Evolutionary conservation across 2,888 invertebrate genomes (phyloP).

Genomic region (Thyatira batis): DNA sequence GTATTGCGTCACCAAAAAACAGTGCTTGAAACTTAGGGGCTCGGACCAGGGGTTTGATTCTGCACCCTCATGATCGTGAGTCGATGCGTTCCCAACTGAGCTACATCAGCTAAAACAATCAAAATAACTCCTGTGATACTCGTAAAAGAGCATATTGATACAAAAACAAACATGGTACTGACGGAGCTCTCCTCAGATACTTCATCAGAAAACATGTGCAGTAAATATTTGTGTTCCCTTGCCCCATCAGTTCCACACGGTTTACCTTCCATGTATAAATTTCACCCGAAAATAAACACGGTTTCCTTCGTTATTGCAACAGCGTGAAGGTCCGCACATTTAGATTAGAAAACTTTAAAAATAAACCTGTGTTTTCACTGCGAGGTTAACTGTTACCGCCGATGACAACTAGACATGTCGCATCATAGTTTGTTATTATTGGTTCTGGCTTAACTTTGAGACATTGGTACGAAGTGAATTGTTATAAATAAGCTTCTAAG

Average conservation of each 20-base stretch:
- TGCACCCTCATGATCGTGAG: no score
- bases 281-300: constrained; percentile 43
- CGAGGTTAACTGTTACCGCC: constrained; percentile 45
- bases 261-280: constrained; percentile 36
- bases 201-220: neutral
- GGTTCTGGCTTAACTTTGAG: constrained; percentile 3
- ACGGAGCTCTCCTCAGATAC: neutral
- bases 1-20: no score
- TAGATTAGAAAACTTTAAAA: constrained; percentile 37
- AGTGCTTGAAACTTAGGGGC: no score
- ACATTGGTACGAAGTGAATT: no score
- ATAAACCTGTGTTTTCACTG: constrained; percentile 30
- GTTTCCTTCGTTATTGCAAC: constrained; percentile 35
- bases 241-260: constrained; percentile 14
- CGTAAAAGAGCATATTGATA: no score
- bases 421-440: constrained; percentile 5
- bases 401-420: constrained; percentile 40
- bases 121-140: neutral
- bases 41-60: no score
- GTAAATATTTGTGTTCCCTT: constrained; percentile 1
- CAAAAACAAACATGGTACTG: neutral
- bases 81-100: no score
- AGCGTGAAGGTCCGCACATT: constrained; percentile 44
- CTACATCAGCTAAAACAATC: neutral
- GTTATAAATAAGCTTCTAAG: no score